Evolutionary conservation across 2,888 invertebrate genomes (phyloP), one percentile per base, ranked within the genome.

Genomic region (Eledona agricola): DNA sequence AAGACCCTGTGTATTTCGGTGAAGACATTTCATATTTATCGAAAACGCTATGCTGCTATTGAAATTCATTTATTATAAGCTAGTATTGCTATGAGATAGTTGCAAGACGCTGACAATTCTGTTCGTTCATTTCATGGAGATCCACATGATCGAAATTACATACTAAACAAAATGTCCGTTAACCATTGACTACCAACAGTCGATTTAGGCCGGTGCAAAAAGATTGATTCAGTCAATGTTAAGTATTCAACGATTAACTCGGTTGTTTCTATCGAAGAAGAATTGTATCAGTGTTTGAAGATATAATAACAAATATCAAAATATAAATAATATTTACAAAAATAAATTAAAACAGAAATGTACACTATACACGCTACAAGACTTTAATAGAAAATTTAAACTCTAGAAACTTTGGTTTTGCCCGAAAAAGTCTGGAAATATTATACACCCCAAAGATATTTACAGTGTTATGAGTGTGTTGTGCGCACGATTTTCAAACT

Each of bases 361-460:
- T 63, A 66, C 64, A 64, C 50, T 51, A 57, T 65, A 66, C 62
- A 65, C 46, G 17, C 22, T 47, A 54, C 50, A 55, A 57, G 35
- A 50, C 51, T 55, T 46, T 55, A 60, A 64, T 59, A 65, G 57
- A 62, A 67, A 66, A 67, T 58, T 52, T 61, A 52, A 62, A 59
- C 51, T 64, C 63, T 69, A 66, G 60, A 63, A 67, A 68, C 70
- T 71, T 72, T 71, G 72, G 70, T 70, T 67, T 66, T 64, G 65
- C 66, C 63, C 66, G 66, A 70, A 70, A 64, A 59, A 56, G 59
- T 58, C 56, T 57, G 57, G 59, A 60, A 61, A 58, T 61, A 57
- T n/a, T n/a, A n/a, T 60, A 59, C 57, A 47, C n/a, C 20, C 29
- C 37, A 37, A 37, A 11, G 15, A 13, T 46, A 46, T 37, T 47